A percentile compares a stretch with the other conserved stretches of the same genome.
Conservation (phyloP, 2,113 vertebrate species). For the Ammospiza nelsoni region DNA sequence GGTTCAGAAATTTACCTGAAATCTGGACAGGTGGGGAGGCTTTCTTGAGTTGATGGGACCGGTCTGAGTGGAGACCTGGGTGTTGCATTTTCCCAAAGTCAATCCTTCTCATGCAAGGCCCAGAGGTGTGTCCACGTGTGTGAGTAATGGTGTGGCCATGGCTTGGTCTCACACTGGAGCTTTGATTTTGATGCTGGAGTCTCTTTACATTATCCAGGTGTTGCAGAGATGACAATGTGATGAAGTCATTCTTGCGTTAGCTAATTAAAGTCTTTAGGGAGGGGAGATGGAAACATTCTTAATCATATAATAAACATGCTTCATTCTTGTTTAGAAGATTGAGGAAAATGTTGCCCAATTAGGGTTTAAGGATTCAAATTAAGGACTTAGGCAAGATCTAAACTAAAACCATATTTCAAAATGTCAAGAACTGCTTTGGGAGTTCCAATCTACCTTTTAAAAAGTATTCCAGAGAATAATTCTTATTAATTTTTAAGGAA, state of each 20-base stretch:
- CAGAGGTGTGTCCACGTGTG: no score
- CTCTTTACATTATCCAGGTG: neutral
- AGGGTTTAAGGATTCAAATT: neutral
- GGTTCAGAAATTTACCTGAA: neutral
- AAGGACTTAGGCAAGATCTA: neutral
- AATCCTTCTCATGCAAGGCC: neutral
- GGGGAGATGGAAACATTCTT: neutral
- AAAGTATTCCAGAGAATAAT: neutral
- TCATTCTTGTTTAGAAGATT: neutral
- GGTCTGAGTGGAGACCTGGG: neutral
- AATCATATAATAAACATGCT: neutral
- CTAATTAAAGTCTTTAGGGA: neutral
- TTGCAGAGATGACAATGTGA: neutral
- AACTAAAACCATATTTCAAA: slow-evolving; percentile 4
- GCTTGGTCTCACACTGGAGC: neutral
- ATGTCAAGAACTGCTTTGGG: neutral
- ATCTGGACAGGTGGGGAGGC: neutral
- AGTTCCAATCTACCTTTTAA: neutral
- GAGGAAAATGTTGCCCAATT: slow-evolving; percentile 2
- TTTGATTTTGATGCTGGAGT: neutral
- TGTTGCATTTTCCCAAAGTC: neutral
- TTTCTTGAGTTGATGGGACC: neutral
- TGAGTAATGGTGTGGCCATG: neutral
- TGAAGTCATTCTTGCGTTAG: neutral
- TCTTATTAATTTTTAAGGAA: neutral